Evolutionary conservation across 2,888 invertebrate species (phyloP), one percentile per base, ranked within the genome.

Genomic region (Nemapogon koenigi): DNA sequence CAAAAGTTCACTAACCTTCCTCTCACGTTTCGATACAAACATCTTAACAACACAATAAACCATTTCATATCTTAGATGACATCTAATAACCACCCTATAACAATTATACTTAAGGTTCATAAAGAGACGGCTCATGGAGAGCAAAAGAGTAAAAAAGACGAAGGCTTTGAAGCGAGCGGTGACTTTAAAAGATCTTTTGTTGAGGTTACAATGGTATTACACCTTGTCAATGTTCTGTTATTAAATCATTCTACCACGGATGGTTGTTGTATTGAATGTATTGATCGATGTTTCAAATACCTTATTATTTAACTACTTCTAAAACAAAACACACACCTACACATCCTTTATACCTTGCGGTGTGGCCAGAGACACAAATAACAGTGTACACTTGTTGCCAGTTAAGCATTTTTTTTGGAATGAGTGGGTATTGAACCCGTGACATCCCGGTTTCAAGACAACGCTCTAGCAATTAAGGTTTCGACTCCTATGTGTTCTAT

Each of bases 31-130:
- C 53, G 56, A 49, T 45, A 57, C 52, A 64, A 66, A 68, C 64
- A 50, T 51, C 49, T 46, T 28, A 35, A 35, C 16, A 48, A 49
- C 46, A 58, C 54, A 63, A 69, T 72, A 71, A 70, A 69, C 52
- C 64, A 69, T 66, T 61, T 53, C 62, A 62, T 59, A 49, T 57
- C 59, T 65, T 67, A 66, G 71, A 66, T 70, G 65, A 72, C 72
- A 65, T 70, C 65, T 63, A 61, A 62, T 62, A 62, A 55, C 58
- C 59, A 62, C 62, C 62, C 57, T 46, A 48, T 46, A 48, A 46
- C 46, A 45, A 47, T 58, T 57, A 56, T 54, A 6, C 62, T 63
- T 64, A 64, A 55, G 55, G 50, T 46, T 53, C 59, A 66, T 66
- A 66, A 65, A 54, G 70, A 67, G 68, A 18, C 63, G 56, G 61